Base-by-base conservation (phyloP, 2,797 vertebrate species). In the Columba guinea region DNA sequence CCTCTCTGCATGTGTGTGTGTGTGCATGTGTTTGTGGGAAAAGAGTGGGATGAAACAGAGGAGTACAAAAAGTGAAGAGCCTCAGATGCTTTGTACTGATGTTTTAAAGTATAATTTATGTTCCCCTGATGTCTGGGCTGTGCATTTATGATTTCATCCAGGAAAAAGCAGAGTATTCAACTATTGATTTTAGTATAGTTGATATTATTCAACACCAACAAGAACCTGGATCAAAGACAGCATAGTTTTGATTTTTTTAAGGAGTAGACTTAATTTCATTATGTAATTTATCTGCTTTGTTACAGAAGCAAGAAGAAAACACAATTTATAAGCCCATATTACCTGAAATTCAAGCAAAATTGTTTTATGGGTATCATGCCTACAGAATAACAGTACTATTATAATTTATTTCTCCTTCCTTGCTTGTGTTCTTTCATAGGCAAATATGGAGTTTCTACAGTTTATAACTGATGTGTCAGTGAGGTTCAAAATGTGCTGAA, bases 231-330 rank as follows among this genome's bases (percentile, higher is more conserved):
- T 68, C 8, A 79, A n/a, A 52, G 46, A 48, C 27, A 82, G 46
- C 9, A 56, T 19, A 17, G 4, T 78, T 94, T 78, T 90, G 37
- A 77, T 77, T 93, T 94, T 92, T 83, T 37, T 52, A 48, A 84
- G 81, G 73, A 28, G 13, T 23, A 68, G 28, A 23, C 11, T 84
- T 69, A 87, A 52, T 44, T 80, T 26, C 39, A 41, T 60, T 35
- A 8, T 34, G 26, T 74, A 56, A 53, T 77, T 91, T 76, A 71
- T 48, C 62, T 35, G 10, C 19, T 75, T 92, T 59, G 5, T 44
- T 84, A 70, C 28, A 70, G 64, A 88, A 93, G 56, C 24, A 74
- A 44, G 16, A 87, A 80, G 21, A 56, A 77, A 68, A 56, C 41
- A 71, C 84, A 63, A 34, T 39, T 69, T 83, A 56, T 48, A 82